Evolutionary conservation across 2,888 invertebrate species (phyloP).

Genomic region (Leptogaster cylindrica): DNA sequence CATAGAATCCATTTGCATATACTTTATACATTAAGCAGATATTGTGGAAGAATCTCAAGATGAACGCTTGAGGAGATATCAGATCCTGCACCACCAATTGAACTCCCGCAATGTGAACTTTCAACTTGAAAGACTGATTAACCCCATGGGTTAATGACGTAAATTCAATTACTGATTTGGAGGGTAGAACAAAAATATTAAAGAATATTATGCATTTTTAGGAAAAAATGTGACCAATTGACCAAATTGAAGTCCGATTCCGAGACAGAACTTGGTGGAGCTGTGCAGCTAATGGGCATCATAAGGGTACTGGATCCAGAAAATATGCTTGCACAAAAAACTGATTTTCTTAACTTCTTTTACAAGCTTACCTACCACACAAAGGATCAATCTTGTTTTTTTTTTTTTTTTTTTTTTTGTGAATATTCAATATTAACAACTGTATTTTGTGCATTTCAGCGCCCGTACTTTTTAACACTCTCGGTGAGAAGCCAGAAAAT

Average conservation of each 20-base stretch:
- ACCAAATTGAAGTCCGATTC: conserved; percentile 97
- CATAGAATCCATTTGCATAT: too few relatives aligned
- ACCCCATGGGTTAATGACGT: conserved; percentile 79
- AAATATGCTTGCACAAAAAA: conserved; percentile 97
- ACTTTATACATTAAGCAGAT: conserved; percentile 94
- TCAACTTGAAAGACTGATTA: conserved; percentile 81
- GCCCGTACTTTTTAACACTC: conserved; percentile 90
- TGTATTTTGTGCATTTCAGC: too few relatives aligned
- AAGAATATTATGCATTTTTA: too few relatives aligned
- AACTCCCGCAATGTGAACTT: conserved; percentile 94
- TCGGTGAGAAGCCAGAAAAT: conserved; percentile 84
- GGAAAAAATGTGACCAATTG: conserved; percentile 96
- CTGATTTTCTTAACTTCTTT: conserved; percentile 97
- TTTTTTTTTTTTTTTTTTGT: too few relatives aligned
- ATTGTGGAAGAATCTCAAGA: conserved; percentile 96
- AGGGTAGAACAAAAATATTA: neutral
- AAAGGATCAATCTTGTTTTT: too few relatives aligned
- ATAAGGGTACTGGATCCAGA: conserved; percentile 94
- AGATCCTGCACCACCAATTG: conserved; percentile 91
- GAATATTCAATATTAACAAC: too few relatives aligned
- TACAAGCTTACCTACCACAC: conserved; percentile 98
- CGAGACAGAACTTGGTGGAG: conserved; percentile 96
- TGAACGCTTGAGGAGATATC: conserved; percentile 97
- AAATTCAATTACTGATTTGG: too few relatives aligned
- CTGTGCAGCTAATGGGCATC: conserved; percentile 95